Base-by-base conservation (phyloP, 2,888 invertebrate species). In the Mesorhabditis sp. region DNA sequence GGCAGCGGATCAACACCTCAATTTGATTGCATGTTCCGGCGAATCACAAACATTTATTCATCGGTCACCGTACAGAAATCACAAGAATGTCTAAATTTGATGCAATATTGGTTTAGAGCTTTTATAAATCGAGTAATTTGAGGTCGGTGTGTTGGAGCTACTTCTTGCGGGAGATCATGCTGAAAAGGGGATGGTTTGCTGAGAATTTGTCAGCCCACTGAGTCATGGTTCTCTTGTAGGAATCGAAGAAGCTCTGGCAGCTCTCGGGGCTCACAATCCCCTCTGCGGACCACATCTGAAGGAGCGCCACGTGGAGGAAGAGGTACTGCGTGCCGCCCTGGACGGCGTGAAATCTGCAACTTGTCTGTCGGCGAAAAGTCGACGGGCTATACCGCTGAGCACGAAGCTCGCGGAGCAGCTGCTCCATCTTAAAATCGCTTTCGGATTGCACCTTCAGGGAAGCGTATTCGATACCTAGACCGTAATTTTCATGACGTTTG, bases 141-240 rank as follows among this genome's bases (percentile, higher is more conserved):
- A 28, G 28, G 28, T 28, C 28, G 28, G 28, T 28, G 28, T 28
- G 28, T 28, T 28, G 28, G 28, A 28, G 28, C 28, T 28, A 28
- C 28, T 28, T 28, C 28, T 28, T 28, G 28, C 28, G 28, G 28
- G 28, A 28, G 28, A 28, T 28, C 28, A 28, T 28, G 28, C 28
- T 28, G 28, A 28, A 28, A 28, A 28, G 28, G 28, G 28, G 28
- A 28, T 28, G 28, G 28, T 28, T 28, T 28, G 28, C 28, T 28
- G 28, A 28, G 28, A 28, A 28, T 28, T 28, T 28, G 28, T 28
- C 28, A 28, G 28, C 28, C 28, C 28, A 28, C 28, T 28, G 28
- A 28, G 28, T 28, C 28, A 28, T 28, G 28, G 28, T 89, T 89
- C n/a, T 50, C 58, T 50, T 50, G 58, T 50, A 50, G 58, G 10